These are phyloP conservation scores for Rhadinocentrus ornatus DNA, from an alignment of 2,797 vertebrate species.

Conservation along the genomic window DNA sequence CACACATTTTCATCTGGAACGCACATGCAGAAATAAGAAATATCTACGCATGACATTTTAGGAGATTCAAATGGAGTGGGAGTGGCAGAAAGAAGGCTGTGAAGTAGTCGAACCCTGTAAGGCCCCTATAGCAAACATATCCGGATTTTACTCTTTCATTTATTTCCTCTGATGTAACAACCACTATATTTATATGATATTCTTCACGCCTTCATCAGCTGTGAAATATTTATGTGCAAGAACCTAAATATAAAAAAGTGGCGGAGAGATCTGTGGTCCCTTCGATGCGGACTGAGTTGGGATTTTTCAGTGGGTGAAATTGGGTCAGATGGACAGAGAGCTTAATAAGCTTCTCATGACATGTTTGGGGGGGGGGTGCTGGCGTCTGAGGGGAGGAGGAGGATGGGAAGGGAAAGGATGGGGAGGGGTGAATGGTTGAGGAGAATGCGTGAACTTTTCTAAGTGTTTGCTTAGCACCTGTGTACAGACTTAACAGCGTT, in stretches of 20 bases:
- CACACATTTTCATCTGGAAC: constrained; percentile 76
- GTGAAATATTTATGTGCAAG: constrained; percentile 46
- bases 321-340: constrained; percentile 42
- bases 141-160: constrained; percentile 8
- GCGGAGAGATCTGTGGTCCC: neutral
- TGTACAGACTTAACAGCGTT: constrained; percentile 53
- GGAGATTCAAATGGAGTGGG: constrained; percentile 3
- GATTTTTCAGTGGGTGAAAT: constrained; percentile 43
- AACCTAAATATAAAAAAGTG: constrained; percentile 39
- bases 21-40: constrained; percentile 18
- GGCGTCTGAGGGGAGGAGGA: constrained; percentile 38
- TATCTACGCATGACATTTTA: constrained; percentile 16
- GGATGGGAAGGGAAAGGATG: constrained; percentile 33
- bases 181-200: constrained; percentile 20
- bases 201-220: constrained; percentile 10
- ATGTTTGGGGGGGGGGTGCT: constrained; percentile 51
- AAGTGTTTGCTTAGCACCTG: constrained; percentile 73
- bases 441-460: constrained; percentile 35
- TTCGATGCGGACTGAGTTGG: constrained; percentile 28
- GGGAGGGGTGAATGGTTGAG: neutral
- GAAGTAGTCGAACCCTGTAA: neutral
- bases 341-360: constrained; percentile 73
- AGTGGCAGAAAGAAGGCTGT: neutral
- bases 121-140: constrained; percentile 8
- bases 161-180: constrained; percentile 44